phyloP scores from a whole-genome alignment of 1,140 invertebrate genomes.

The Harlomillsia oculata region DNA sequence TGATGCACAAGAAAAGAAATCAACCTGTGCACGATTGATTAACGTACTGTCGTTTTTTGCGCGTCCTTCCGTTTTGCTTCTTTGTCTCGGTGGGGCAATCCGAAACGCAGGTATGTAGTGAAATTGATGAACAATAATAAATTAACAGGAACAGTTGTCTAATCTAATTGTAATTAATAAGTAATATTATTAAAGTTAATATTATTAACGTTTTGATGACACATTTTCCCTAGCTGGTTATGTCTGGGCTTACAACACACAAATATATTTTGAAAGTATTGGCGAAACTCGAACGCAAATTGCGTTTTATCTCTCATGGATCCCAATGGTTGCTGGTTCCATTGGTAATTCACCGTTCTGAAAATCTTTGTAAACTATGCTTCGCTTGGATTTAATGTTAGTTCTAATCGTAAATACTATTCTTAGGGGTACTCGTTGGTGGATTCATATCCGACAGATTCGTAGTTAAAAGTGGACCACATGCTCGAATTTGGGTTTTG shows the following conservation, averaged over 20 bases:
- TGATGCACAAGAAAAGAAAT: slow-evolving; percentile 1
- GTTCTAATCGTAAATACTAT: background rate
- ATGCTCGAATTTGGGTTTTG: slow-evolving; percentile 43
- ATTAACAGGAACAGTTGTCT: background rate
- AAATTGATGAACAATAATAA: background rate
- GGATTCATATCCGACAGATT: slow-evolving; percentile 45
- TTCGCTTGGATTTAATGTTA: too few species aligned
- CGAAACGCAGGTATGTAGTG: slow-evolving; percentile 28
- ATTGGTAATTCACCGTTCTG: slow-evolving; percentile 20
- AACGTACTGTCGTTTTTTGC: slow-evolving; percentile 11
- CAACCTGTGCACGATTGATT: slow-evolving; percentile 6
- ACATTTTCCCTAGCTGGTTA: slow-evolving; percentile 38
- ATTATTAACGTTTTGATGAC: background rate
- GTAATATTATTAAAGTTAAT: background rate
- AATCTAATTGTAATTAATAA: background rate
- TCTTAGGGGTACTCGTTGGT: slow-evolving; percentile 38
- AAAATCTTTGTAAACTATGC: too few species aligned
- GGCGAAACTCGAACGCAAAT: slow-evolving; percentile 40
- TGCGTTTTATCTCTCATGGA: slow-evolving; percentile 41
- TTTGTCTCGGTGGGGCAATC: slow-evolving; percentile 33
- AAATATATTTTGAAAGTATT: slow-evolving; percentile 41
- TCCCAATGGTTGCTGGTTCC: slow-evolving; percentile 41
- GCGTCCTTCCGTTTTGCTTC: slow-evolving; percentile 26
- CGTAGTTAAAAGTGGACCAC: slow-evolving; percentile 41
- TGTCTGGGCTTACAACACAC: slow-evolving; percentile 45